Conservation (phyloP, 2,113 vertebrate genomes). For the Seriola dumerili region DNA sequence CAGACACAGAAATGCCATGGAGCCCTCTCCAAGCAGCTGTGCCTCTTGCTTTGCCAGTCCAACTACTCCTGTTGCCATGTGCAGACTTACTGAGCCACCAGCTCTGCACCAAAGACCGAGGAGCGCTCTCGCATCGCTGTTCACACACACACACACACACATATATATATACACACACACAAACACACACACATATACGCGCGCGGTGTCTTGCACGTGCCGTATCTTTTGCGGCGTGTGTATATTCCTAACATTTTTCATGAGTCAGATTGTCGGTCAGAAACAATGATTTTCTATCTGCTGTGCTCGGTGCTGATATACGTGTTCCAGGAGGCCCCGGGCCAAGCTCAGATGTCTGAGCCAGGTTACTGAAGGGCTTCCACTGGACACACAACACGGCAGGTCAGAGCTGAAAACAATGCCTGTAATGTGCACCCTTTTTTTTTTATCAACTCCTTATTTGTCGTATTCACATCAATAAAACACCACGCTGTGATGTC, state of each 20-base stretch:
- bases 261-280: conserved; percentile 2
- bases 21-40: conserved; percentile 85
- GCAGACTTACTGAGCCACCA: conserved; percentile 68
- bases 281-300: conserved; percentile 14
- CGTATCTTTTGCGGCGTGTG: not conserved
- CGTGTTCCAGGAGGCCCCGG: conserved; percentile 61
- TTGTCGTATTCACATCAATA: not conserved
- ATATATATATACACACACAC: not conserved
- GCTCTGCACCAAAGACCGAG: conserved; percentile 53
- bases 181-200: not conserved
- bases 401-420: conserved; percentile 59
- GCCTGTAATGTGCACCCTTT: conserved; percentile 34
- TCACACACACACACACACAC: not conserved
- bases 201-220: not conserved
- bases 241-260: conserved; percentile 5
- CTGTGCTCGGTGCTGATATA: conserved; percentile 60
- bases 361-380: conserved; percentile 61
- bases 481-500: not conserved
- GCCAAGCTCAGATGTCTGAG: conserved; percentile 69
- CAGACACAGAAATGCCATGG: conserved; percentile 82
- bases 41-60: conserved; percentile 75
- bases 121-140: not conserved
- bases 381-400: conserved; percentile 33
- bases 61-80: conserved; percentile 79
- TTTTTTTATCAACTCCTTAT: conserved; percentile 27